Evolutionary conservation across 2,888 invertebrate genomes (phyloP).

Genomic region (Brachylomia viminalis): DNA sequence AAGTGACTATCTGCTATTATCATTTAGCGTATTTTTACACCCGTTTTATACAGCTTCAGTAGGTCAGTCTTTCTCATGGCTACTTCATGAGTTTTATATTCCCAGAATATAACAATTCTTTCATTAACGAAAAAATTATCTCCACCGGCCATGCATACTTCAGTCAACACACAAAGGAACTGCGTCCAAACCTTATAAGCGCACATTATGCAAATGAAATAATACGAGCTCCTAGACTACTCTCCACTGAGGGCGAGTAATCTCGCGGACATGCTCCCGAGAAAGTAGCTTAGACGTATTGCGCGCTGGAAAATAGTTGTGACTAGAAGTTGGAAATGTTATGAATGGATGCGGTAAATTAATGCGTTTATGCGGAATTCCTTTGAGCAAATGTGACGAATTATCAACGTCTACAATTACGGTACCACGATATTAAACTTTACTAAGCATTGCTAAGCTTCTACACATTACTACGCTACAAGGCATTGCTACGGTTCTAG

Average conservation of each 20-base stretch:
- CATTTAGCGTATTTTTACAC: too few relatives aligned
- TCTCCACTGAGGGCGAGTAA: conserved; percentile 34
- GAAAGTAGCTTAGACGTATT: conserved; percentile 56
- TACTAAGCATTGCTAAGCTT: not conserved
- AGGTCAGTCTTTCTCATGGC: not conserved
- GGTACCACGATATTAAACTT: not conserved
- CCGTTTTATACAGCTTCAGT: too few relatives aligned
- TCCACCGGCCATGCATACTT: not conserved
- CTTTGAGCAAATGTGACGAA: not conserved
- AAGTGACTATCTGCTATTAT: too few relatives aligned
- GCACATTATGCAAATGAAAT: conserved; percentile 59
- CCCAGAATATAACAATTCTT: not conserved
- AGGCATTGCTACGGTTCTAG: not conserved
- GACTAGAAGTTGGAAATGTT: not conserved
- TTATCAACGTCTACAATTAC: not conserved
- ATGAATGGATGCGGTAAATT: conserved; percentile 25
- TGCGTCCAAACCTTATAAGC: conserved; percentile 29
- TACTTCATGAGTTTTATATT: not conserved
- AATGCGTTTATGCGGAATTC: not conserved
- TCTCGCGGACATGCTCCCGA: conserved; percentile 50
- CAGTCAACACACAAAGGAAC: conserved; percentile 29
- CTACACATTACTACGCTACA: not conserved
- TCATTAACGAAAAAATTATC: not conserved
- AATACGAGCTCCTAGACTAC: conserved; percentile 39
- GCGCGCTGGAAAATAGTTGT: conserved; percentile 36